A percentile compares a stretch with the other conserved stretches of the same genome.
Evolutionary conservation across 2,113 vertebrate genomes (phyloP).

Genomic region (Pitta sordida): DNA sequence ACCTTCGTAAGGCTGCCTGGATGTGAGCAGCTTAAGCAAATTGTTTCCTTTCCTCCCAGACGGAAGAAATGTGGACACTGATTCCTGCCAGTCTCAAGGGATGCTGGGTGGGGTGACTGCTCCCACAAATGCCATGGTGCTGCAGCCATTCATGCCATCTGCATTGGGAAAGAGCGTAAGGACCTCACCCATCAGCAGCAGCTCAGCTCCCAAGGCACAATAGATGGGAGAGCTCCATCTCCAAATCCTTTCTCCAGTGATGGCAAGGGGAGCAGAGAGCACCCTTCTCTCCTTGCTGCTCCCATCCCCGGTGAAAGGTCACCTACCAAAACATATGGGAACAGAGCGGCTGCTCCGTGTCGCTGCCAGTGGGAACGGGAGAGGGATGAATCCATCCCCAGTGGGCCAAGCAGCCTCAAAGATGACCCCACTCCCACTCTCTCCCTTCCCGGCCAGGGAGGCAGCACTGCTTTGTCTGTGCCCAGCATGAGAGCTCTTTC

Average conservation of each 20-base stretch:
- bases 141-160: background rate
- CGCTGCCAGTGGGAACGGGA: background rate
- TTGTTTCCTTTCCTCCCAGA: rapidly evolving
- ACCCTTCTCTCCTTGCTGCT: background rate
- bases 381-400: background rate
- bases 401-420: background rate
- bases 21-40: background rate
- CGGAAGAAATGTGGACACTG: background rate
- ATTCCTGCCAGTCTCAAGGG: background rate
- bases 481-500: background rate
- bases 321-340: background rate
- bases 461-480: rapidly evolving
- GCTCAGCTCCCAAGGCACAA: background rate
- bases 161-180: background rate
- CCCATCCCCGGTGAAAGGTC: background rate
- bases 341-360: background rate
- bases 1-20: background rate
- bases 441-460: background rate
- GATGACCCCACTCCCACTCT: rapidly evolving
- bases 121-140: background rate
- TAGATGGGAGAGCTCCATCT: background rate
- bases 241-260: background rate
- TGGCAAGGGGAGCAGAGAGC: rapidly evolving
- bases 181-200: background rate
- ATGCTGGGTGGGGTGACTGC: background rate